phyloP scores from a whole-genome alignment of 2,888 invertebrate species.

The Neelides folsomi region DNA sequence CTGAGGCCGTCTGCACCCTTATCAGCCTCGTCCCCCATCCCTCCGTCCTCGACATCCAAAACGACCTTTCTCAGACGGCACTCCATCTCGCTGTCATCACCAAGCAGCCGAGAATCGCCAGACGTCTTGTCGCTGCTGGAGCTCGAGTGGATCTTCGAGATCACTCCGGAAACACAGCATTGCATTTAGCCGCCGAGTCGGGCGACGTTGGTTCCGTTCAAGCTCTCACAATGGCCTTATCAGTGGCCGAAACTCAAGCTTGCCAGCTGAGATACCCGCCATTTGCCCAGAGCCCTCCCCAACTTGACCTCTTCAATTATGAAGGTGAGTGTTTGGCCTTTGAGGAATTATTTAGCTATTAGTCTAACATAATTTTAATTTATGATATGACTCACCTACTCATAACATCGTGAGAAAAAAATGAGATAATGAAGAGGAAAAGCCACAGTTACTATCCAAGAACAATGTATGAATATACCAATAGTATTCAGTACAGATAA shows the following conservation, averaged over 20 bases:
- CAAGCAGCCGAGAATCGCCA: slow-evolving; percentile 56
- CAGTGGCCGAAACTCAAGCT: slow-evolving; percentile 39
- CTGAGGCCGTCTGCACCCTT: slow-evolving; percentile 57
- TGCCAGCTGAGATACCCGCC: slow-evolving; percentile 36
- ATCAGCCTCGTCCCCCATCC: slow-evolving; percentile 65
- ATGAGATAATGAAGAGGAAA: slow-evolving; percentile 4
- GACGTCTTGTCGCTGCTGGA: slow-evolving; percentile 67
- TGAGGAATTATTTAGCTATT: not conserved
- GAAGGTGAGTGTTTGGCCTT: slow-evolving; percentile 51
- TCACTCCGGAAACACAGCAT: slow-evolving; percentile 65
- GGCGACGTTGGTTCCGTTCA: slow-evolving; percentile 58
- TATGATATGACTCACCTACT: not conserved
- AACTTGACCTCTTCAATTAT: slow-evolving; percentile 69
- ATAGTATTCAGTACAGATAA: too few relatives aligned
- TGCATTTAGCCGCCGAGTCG: slow-evolving; percentile 65
- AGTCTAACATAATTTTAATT: not conserved
- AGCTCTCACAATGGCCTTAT: slow-evolving; percentile 57
- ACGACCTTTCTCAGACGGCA: slow-evolving; percentile 50
- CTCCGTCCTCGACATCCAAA: slow-evolving; percentile 60
- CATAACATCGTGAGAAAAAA: slow-evolving; percentile 1
- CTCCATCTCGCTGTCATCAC: slow-evolving; percentile 76
- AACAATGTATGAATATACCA: not conserved
- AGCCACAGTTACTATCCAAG: slow-evolving; percentile 9
- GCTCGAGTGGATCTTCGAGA: slow-evolving; percentile 54
- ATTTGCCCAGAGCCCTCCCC: slow-evolving; percentile 43